These are phyloP conservation scores for Turritopsis rubra DNA, from an alignment of 30 jellyfish, hydroid and myxozoan genomes.

Conservation along the genomic window DNA sequence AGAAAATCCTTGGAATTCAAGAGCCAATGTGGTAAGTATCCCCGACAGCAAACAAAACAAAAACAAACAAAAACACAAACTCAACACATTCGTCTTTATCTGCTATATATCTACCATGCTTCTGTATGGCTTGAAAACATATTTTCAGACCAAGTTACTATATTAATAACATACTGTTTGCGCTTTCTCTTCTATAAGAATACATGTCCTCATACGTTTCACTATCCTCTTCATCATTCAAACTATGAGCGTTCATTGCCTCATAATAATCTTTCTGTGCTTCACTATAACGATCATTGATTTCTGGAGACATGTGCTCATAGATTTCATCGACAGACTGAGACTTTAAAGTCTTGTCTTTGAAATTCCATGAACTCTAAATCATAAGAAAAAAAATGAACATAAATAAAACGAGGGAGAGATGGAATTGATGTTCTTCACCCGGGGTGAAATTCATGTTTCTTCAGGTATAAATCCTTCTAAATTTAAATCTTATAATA, in stretches of 20 bases:
- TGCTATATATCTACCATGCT: no score
- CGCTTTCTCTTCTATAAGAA: not conserved
- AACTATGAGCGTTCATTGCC: not conserved
- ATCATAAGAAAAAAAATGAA: not conserved
- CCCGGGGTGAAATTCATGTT: no score
- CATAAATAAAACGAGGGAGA: not conserved
- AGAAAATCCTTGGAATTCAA: not conserved
- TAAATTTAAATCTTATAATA: no score
- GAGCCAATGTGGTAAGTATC: not conserved
- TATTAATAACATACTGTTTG: not conserved
- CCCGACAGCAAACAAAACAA: not conserved
- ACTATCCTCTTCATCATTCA: not conserved
- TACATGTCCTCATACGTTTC: slow-evolving; percentile 9
- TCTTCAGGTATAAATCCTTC: no score
- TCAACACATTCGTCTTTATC: no score
- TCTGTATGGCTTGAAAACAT: no score
- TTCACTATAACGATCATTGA: not conserved
- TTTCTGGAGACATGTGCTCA: slow-evolving; percentile 12
- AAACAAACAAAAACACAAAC: no score
- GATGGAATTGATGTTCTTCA: no score
- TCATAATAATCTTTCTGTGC: slow-evolving; percentile 8
- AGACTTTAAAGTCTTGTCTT: not conserved
- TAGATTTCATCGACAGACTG: slow-evolving; percentile 2
- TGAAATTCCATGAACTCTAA: not conserved
- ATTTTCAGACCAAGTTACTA: no score